A percentile compares a stretch with the other conserved stretches of the same genome.
These are phyloP conservation scores for Lithophane socia DNA, from an alignment of 2,888 invertebrate genomes.

Conservation along the genomic window DNA sequence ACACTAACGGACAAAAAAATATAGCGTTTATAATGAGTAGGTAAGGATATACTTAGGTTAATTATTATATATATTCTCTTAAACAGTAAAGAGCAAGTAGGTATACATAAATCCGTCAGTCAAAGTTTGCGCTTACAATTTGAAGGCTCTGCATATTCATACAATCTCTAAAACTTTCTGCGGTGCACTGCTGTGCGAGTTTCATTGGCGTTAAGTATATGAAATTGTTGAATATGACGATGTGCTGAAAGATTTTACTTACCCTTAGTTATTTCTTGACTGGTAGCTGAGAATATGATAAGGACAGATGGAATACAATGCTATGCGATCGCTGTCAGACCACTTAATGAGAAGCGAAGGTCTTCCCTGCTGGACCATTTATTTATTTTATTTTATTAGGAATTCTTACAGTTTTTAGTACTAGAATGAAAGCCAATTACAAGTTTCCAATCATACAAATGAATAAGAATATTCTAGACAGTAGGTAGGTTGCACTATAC, in stretches of 20 bases:
- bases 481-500: background rate
- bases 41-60: background rate
- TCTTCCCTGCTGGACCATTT: background rate
- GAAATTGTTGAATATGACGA: conserved; percentile 39
- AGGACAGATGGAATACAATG: background rate
- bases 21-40: background rate
- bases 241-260: conserved; percentile 11
- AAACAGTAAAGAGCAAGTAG: conserved; percentile 37
- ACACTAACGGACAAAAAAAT: too few relatives aligned
- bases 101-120: conserved; percentile 46
- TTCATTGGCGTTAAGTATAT: conserved; percentile 56
- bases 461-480: background rate
- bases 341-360: background rate
- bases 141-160: conserved; percentile 73
- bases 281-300: background rate
- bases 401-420: background rate
- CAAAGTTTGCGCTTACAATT: conserved; percentile 70
- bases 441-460: background rate
- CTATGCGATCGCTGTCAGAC: background rate
- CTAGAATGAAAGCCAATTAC: background rate
- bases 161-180: conserved; percentile 66
- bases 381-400: background rate
- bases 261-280: background rate
- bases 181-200: conserved; percentile 54
- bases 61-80: conserved; percentile 21